These are phyloP conservation scores for Lordiphosa andalusiaca DNA, from an alignment of 2,888 invertebrate species.

Conservation along the genomic window DNA sequence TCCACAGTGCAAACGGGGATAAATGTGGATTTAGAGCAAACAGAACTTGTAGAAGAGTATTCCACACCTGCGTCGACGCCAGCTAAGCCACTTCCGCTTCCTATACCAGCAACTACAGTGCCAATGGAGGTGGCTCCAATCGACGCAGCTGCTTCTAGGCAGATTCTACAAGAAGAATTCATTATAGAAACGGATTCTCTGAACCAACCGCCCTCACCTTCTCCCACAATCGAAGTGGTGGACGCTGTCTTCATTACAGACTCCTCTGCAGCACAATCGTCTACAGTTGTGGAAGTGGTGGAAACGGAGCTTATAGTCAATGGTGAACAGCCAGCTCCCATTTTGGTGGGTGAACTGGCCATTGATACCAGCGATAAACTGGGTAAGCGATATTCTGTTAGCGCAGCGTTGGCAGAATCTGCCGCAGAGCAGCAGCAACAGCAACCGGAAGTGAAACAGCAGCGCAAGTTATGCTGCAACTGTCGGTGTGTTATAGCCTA, in stretches of 20 bases:
- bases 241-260: constrained; percentile 27
- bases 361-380: constrained; percentile 23
- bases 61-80: constrained; percentile 21
- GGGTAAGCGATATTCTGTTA: constrained; percentile 29
- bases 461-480: constrained; percentile 20
- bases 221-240: constrained; percentile 8
- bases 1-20: no score
- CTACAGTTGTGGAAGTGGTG: constrained; percentile 16
- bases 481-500: constrained; percentile 32
- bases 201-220: background rate
- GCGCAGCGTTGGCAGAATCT: constrained; percentile 9
- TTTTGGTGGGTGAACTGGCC: constrained; percentile 22
- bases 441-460: background rate
- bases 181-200: constrained; percentile 17
- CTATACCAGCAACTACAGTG: background rate
- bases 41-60: constrained; percentile 24
- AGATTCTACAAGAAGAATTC: constrained; percentile 2
- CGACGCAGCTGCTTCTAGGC: background rate
- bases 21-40: constrained; percentile 3
- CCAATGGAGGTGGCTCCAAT: background rate
- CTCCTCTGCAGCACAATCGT: constrained; percentile 3
- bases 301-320: constrained; percentile 25
- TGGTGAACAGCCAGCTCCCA: constrained; percentile 7
- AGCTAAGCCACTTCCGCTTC: background rate
- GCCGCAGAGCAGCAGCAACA: background rate